Evolutionary conservation across 2,888 invertebrate species (phyloP), one percentile per base, ranked within the genome.

Genomic region (Lasioglossum villosulum): DNA sequence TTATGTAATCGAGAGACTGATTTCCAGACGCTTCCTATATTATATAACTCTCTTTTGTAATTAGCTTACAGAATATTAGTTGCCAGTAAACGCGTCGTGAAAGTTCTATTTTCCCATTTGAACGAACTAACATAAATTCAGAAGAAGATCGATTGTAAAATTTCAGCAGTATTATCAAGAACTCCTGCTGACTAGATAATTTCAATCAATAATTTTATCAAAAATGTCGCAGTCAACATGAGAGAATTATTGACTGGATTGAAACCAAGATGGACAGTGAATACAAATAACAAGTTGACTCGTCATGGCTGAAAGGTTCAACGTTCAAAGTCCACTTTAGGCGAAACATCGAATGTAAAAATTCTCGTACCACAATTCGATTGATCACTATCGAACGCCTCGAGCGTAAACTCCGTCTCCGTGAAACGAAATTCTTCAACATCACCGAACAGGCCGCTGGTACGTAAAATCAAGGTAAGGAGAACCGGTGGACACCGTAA

Each of bases 1-100:
- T 81, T 71, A 63, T 8, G 30, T 52, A 83, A 83, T 72, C 48
- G 71, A 75, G 52, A 42, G 16, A 52, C 27, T 45, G 45, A 4
- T 30, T 37, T 70, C 3, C 48, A 27, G 48, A 39, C 37, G 37
- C 37, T 81, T 75, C 71, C 82, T 75, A 39, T 19, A 27, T 83
- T 81, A 42, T 75, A n/a, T 71, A 56, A 81, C 48, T 27, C 34
- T 3, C 23, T 52, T 52, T 37, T 80, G 45, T 74, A 82, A 82
- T 82, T 70, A 45, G 23, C 70, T 70, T 30, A 37, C 56, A 34
- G 16, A 27, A 19, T 19, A 42, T 75, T 68, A 74, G 66, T 42
- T 30, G n/a, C 3, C 27, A 39, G 66, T 34, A 66, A 52, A 77
- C 56, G 0, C 37, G 68, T 56, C 56, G 34, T 34, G 56, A 68